phyloP scores from a whole-genome alignment of 2,113 vertebrate genomes.

The Chaetura pelagica region DNA sequence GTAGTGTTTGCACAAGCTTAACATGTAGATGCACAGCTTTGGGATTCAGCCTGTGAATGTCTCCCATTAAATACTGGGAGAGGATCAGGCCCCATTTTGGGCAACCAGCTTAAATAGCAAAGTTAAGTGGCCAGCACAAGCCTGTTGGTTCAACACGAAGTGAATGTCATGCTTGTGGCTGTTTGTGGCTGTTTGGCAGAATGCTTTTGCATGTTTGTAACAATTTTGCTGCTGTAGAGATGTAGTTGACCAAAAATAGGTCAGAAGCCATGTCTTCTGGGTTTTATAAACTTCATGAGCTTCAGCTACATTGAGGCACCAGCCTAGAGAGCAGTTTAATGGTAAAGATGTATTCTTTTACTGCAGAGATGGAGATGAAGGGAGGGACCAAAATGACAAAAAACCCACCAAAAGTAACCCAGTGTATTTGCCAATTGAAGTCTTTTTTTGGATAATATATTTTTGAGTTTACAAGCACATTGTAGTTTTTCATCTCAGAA shows the following conservation, averaged over 20 bases:
- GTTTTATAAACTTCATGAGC: background rate
- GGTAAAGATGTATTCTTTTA: background rate
- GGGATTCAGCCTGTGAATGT: background rate
- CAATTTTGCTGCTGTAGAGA: background rate
- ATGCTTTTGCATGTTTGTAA: background rate
- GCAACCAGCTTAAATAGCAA: background rate
- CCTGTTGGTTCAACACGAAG: rapidly evolving
- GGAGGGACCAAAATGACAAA: background rate
- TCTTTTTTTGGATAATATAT: background rate
- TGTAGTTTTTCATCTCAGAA: background rate
- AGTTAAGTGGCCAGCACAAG: background rate
- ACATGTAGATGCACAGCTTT: background rate
- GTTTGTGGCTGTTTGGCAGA: too few species aligned
- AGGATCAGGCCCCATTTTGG: background rate
- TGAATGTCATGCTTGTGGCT: background rate
- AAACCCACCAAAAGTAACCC: background rate
- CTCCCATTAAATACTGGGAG: background rate
- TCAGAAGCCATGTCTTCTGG: background rate
- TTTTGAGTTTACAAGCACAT: background rate
- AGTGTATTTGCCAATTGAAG: background rate
- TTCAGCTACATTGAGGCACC: background rate
- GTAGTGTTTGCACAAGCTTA: background rate
- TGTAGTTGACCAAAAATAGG: background rate
- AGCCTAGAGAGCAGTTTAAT: background rate
- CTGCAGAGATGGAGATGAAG: background rate